phyloP scores from a whole-genome alignment of 2,797 vertebrate species.

The Sciurus vulgaris region DNA sequence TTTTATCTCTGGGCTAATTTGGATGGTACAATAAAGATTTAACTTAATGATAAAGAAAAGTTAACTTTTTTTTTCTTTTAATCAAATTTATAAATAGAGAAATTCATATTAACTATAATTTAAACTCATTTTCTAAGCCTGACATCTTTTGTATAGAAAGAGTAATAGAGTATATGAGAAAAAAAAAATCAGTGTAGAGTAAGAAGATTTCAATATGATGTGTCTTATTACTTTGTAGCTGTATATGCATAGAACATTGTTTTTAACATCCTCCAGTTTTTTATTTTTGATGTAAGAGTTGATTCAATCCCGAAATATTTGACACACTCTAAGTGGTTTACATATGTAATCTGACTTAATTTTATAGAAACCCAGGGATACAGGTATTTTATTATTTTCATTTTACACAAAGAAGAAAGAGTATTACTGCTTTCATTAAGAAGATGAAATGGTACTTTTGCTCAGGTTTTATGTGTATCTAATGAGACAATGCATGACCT shows the following conservation, averaged over 20 bases:
- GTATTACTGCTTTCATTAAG: neutral
- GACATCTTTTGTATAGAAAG: neutral
- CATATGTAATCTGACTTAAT: neutral
- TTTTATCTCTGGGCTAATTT: neutral
- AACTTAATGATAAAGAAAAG: neutral
- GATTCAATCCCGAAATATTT: neutral
- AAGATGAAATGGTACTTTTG: neutral
- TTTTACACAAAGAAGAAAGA: neutral
- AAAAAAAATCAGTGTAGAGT: neutral
- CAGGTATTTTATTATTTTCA: neutral
- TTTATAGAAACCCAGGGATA: neutral
- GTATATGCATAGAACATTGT: fast-evolving
- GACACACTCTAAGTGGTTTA: neutral
- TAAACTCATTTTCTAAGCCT: neutral
- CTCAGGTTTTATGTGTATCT: neutral
- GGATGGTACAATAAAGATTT: neutral
- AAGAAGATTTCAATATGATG: neutral
- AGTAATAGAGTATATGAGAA: neutral
- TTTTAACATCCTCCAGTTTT: neutral
- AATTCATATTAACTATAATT: neutral
- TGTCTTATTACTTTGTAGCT: neutral
- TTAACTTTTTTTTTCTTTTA: neutral
- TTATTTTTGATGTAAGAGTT: neutral
- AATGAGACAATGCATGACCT: neutral
- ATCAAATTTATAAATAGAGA: conserved; percentile 29